Conservation (phyloP, 2,888 invertebrate genomes). For the Mimumesa dahlbomi region DNA sequence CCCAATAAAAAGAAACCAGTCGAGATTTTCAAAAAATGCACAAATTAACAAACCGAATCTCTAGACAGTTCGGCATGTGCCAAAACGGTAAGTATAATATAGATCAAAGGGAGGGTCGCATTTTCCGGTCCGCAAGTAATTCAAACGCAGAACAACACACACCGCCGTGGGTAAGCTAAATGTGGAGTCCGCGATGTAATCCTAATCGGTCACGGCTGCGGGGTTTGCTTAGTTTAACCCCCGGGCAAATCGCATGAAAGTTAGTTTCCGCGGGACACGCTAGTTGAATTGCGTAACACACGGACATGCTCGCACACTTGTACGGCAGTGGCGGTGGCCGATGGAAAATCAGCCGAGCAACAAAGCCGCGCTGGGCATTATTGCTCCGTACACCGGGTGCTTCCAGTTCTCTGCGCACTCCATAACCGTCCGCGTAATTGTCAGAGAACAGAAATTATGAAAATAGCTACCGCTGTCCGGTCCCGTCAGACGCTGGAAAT, state of each 20-base stretch:
- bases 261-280: slow-evolving; percentile 53
- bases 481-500: neutral
- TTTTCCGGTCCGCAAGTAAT: too few relatives aligned
- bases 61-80: too few relatives aligned
- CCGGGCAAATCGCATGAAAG: slow-evolving; percentile 44
- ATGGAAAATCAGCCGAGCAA: slow-evolving; percentile 34
- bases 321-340: slow-evolving; percentile 9
- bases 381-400: neutral
- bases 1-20: too few relatives aligned
- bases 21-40: too few relatives aligned
- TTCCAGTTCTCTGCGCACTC: slow-evolving; percentile 4
- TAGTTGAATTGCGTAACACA: slow-evolving; percentile 26
- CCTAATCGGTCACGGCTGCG: slow-evolving; percentile 51
- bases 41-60: too few relatives aligned
- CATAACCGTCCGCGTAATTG: slow-evolving; percentile 19
- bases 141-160: neutral
- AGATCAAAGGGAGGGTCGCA: too few relatives aligned
- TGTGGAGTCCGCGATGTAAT: slow-evolving; percentile 33
- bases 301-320: too few relatives aligned
- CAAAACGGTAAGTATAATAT: too few relatives aligned
- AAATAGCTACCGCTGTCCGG: neutral
- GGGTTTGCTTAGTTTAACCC: slow-evolving; percentile 39
- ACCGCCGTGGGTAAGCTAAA: neutral
- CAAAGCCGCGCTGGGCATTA: slow-evolving; percentile 14
- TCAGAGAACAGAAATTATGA: slow-evolving; percentile 20